A percentile compares a stretch with the other conserved stretches of the same genome.
These are phyloP conservation scores for Euplagia quadripunctaria DNA, from an alignment of 2,888 invertebrate genomes.

Conservation along the genomic window DNA sequence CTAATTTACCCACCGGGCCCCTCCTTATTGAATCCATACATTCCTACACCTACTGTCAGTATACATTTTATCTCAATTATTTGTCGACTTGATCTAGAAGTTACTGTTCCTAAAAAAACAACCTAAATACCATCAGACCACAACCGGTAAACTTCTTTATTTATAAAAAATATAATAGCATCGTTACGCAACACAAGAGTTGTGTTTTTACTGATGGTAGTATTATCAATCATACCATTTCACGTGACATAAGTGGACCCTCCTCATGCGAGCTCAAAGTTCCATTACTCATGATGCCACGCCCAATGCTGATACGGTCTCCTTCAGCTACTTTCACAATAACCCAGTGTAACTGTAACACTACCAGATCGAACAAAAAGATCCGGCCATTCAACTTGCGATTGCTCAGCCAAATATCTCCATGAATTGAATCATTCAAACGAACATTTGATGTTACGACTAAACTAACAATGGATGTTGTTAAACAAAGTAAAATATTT, in stretches of 20 bases:
- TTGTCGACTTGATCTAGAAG: neutral
- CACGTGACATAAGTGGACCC: conserved; percentile 86
- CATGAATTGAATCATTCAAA: conserved; percentile 44
- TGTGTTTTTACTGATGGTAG: conserved; percentile 78
- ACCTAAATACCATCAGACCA: neutral
- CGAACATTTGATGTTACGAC: conserved; percentile 34
- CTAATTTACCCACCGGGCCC: conserved; percentile 66
- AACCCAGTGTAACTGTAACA: conserved; percentile 47
- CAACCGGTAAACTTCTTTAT: neutral
- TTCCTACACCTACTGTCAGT: neutral
- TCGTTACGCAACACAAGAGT: conserved; percentile 68
- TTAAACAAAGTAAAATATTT: conserved; percentile 18
- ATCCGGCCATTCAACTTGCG: conserved; percentile 27
- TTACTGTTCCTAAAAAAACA: neutral
- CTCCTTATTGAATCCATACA: conserved; percentile 43
- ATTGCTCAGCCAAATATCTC: conserved; percentile 34
- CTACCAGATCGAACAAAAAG: conserved; percentile 42
- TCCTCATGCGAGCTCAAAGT: conserved; percentile 82
- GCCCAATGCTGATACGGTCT: conserved; percentile 80
- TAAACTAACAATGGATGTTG: conserved; percentile 17
- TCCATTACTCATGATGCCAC: conserved; percentile 84
- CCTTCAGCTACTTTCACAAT: conserved; percentile 68
- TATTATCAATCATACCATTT: conserved; percentile 85
- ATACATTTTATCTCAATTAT: neutral
- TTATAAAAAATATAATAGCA: conserved; percentile 53